Evolutionary conservation across 2,113 vertebrate genomes (phyloP), one percentile per base, ranked within the genome.

Genomic region (Neofelis nebulosa): DNA sequence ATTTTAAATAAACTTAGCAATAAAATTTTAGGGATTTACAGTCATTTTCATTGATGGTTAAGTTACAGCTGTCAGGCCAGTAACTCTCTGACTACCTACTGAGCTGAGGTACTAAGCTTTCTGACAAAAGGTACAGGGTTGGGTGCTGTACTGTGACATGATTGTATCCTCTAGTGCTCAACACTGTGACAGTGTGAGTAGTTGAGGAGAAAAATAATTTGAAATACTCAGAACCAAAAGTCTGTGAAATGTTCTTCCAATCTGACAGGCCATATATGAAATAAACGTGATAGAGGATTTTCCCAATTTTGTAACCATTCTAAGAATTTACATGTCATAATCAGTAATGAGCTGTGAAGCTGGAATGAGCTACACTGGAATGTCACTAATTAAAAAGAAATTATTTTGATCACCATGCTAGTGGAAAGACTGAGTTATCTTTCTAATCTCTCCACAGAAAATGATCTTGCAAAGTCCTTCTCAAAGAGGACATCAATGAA

Each of bases 381-480:
- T 48, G 83, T 71, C 33, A 66, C 80, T 85, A 91, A 80, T 52
- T 63, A 36, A 21, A 88, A 52, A 65, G 91, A 89, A 80, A 45
- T 76, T 45, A 48, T 83, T 96, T 97, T 68, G 63, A 96, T 92
- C 52, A 93, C 4, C 18, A 38, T 5, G 38, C 13, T 91, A 50
- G 19, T 82, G 14, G n/a, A 93, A 97, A 96, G 38, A 89, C 16
- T 36, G 33, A 96, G 78, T 73, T 92, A 85, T 92, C 57, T 79
- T 91, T 96, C 79, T 94, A 80, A 93, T 71, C n/a, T 81, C 52
- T 83, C 50, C 89, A 29, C 5, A 48, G 87, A 90, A 93, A 96
- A 95, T 71, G n/a, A 69, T 92, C 38, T 87, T 65, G 86, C 8
- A 86, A 95, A 95, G 14, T 55, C 71, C 27, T 93, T 69, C 18